Evolutionary conservation across 2,113 vertebrate genomes (phyloP).

Genomic region (Camarhynchus parvulus): DNA sequence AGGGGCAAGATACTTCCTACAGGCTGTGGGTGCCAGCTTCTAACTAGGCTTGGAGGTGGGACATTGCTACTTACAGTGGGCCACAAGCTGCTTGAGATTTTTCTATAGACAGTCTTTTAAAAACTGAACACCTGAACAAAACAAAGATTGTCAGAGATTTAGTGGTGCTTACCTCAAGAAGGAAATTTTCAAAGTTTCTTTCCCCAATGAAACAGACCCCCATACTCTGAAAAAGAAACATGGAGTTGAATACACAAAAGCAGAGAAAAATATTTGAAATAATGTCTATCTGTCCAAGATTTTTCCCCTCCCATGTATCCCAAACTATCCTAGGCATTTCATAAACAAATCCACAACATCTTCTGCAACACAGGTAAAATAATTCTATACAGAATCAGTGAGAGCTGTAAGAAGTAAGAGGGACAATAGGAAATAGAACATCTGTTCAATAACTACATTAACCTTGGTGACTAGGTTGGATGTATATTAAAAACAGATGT

Average conservation of each 20-base stretch:
- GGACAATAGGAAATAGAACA: neutral
- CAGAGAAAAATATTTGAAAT: neutral
- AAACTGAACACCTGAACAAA: neutral
- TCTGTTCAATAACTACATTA: neutral
- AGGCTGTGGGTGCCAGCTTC: neutral
- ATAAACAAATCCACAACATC: neutral
- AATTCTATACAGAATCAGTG: neutral
- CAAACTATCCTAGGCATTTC: neutral
- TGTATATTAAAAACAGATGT: neutral
- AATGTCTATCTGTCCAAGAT: neutral
- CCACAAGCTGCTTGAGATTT: neutral
- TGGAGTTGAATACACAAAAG: neutral
- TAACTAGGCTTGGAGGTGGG: neutral
- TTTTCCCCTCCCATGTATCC: fast-evolving
- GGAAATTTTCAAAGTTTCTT: conserved; percentile 92
- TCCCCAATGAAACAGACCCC: conserved; percentile 96
- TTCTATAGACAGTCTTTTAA: neutral
- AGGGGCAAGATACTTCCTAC: neutral
- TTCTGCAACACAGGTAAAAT: neutral
- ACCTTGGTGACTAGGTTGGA: neutral
- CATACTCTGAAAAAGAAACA: conserved; percentile 86
- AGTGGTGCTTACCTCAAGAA: conserved; percentile 84
- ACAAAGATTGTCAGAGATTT: neutral
- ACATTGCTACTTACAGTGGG: neutral
- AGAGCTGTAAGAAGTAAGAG: neutral